Evolutionary conservation across 30 jellyfish, hydroid and myxozoan species (phyloP), one percentile per base, ranked within the genome.

Genomic region (Cassiopea xamachana): DNA sequence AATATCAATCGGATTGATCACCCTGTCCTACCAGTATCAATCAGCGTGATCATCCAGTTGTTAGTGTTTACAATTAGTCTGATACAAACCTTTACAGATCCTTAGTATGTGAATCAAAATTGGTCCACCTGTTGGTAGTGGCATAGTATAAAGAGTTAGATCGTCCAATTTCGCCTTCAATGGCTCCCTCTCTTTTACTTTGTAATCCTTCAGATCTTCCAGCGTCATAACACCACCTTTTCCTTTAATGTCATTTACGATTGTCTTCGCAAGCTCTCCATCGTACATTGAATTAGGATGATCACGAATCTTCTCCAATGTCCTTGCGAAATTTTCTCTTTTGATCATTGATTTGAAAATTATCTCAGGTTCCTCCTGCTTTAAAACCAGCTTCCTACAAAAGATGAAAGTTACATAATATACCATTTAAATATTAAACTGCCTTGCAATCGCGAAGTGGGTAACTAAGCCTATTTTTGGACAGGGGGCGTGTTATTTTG

Each of bases 121-220:
- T 7, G 96, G 87, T 8, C 98, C 98, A 3, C 98, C 98, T 7
- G 95, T 89, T 18, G 98, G 98, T 44, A 91, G 73, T 17, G 98
- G 97, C 48, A 96, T 14, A 13, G 98, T 94, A 70, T 76, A 87
- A 8, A 94, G 72, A 15, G 93, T 84, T 45, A 83, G 73, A 1
- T 74, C 86, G 9, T 73, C 84, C 0, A 85, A 43, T 46, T 85
- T 80, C 71, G 69, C 71, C 18, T 44, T 87, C 13, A 94, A 46
- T 15, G 98, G 97, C 58, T 81, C 79, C 68, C 75, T 60, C n/a
- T 69, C 87, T 55, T 71, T 62, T 48, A 82, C 97, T 51, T 69
- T 73, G 90, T 93, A 93, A 10, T 79, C 69, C 69, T 84, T 76
- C 83, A 93, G 43, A 47, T 93, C 98, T 15, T 84, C 94, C 55